These are phyloP conservation scores for Odontesthes bonariensis DNA, from an alignment of 2,113 vertebrate species.

Conservation along the genomic window DNA sequence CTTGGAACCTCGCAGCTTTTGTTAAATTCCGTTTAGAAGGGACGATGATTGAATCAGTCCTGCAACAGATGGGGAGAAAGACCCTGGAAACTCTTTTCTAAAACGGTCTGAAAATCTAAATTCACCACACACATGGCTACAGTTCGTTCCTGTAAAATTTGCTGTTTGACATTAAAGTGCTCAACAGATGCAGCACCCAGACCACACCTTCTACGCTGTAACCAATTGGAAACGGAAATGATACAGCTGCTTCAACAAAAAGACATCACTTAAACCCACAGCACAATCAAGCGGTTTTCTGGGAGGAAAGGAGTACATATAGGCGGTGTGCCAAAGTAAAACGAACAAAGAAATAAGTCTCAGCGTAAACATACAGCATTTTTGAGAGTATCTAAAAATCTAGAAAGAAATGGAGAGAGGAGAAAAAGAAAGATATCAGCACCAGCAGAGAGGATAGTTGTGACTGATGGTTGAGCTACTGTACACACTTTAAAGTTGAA, in stretches of 20 bases:
- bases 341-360: conserved; percentile 17
- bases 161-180: conserved; percentile 40
- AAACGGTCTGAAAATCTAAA: not conserved
- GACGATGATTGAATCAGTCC: not conserved
- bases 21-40: conserved; percentile 5
- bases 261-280: not conserved
- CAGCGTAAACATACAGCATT: too few species aligned
- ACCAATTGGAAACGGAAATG: conserved; percentile 59
- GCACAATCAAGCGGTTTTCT: not conserved
- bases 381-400: not conserved
- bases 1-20: not conserved
- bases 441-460: conserved; percentile 12
- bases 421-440: not conserved
- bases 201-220: conserved; percentile 72
- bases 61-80: conserved; percentile 51
- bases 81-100: not conserved
- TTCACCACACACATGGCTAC: not conserved
- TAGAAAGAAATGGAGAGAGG: conserved; percentile 3
- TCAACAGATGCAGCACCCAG: conserved; percentile 52
- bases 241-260: conserved; percentile 19
- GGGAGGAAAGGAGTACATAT: too few species aligned
- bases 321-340: not conserved
- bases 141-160: conserved; percentile 13
- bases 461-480: conserved; percentile 12
- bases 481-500: conserved; percentile 18